phyloP scores from a whole-genome alignment of 2,113 vertebrate species.

The Todiramphus saurophagus region DNA sequence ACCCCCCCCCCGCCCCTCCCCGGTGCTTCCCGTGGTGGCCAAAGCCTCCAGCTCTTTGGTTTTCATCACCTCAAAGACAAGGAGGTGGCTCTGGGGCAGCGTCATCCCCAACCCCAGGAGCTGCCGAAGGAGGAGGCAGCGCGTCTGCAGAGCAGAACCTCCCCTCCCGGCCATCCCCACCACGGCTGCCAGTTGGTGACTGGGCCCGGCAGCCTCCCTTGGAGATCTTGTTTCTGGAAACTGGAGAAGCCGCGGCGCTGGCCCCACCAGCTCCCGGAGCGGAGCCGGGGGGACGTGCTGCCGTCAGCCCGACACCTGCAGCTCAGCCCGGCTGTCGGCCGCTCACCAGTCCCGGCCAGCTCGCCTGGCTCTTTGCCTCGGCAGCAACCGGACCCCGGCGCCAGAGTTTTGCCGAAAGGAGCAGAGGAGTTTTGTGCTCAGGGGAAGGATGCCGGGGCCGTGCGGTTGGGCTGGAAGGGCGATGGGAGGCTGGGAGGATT shows the following conservation, averaged over 20 bases:
- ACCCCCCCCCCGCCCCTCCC: too few species aligned
- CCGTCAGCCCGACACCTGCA: constrained; percentile 35
- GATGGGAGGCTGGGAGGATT: neutral
- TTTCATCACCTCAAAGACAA: neutral
- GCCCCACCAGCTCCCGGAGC: neutral
- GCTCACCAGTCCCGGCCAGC: neutral
- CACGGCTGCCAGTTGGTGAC: constrained; percentile 43
- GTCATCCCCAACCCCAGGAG: rapidly evolving
- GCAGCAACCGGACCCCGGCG: neutral
- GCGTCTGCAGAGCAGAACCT: neutral
- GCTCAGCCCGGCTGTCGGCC: neutral
- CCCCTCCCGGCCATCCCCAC: rapidly evolving
- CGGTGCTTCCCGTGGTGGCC: rapidly evolving
- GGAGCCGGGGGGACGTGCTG: too few species aligned
- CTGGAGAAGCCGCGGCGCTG: constrained; percentile 11
- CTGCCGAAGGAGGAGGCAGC: neutral
- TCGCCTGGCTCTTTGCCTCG: neutral
- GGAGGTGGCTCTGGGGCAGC: neutral
- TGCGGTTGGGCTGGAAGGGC: neutral
- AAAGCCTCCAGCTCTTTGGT: neutral
- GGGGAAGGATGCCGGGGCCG: neutral
- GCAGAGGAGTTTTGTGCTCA: neutral
- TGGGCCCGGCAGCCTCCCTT: neutral
- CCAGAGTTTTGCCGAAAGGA: neutral
- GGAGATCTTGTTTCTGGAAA: constrained; percentile 54